These are phyloP conservation scores for Vanessa cardui DNA, from an alignment of 2,888 invertebrate genomes.

Conservation along the genomic window DNA sequence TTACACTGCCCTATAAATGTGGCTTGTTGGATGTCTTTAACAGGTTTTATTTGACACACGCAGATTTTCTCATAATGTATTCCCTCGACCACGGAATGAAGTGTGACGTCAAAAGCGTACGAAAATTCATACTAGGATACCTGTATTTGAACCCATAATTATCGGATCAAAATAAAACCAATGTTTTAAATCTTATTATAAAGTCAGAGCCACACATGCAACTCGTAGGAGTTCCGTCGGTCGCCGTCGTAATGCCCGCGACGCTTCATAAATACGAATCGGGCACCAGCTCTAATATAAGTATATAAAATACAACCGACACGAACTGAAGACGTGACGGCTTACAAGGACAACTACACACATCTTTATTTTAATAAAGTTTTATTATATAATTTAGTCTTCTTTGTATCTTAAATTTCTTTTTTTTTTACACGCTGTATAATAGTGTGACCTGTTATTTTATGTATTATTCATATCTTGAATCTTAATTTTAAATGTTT, in stretches of 20 bases:
- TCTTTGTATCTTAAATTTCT: background rate
- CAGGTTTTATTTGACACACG: no score
- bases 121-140: no score
- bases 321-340: slow-evolving; percentile 56
- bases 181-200: slow-evolving; percentile 14
- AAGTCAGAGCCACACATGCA: slow-evolving; percentile 17
- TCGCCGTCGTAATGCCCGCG: slow-evolving; percentile 39
- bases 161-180: background rate
- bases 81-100: no score
- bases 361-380: background rate
- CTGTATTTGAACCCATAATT: no score
- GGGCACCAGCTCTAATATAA: slow-evolving; percentile 62
- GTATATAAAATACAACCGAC: slow-evolving; percentile 50
- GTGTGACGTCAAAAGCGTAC: no score
- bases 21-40: no score
- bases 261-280: slow-evolving; percentile 52
- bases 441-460: no score
- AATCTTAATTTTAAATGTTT: no score
- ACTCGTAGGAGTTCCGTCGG: slow-evolving; percentile 43
- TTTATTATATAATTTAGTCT: background rate
- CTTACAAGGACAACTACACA: slow-evolving; percentile 40
- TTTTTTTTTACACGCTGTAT: background rate
- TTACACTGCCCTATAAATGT: no score
- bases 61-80: no score
- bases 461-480: no score